Conservation (phyloP, 2,888 invertebrate species). For the Eristalinus aeneus region DNA sequence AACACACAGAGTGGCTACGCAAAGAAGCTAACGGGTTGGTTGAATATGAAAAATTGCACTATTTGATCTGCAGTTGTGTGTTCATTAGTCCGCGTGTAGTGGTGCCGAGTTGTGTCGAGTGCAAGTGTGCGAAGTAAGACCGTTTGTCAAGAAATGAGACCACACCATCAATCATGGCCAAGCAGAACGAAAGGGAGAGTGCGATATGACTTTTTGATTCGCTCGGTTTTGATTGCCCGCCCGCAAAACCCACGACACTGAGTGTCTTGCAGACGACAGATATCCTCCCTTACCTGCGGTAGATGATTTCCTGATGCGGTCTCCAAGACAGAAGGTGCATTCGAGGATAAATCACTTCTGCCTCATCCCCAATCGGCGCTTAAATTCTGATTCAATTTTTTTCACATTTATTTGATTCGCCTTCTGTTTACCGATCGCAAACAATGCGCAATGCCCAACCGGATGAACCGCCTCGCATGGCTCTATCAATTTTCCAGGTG, state of each 20-base stretch:
- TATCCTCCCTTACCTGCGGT: conserved; percentile 53
- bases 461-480: conserved; percentile 20
- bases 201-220: conserved; percentile 73
- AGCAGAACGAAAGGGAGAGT: conserved; percentile 73
- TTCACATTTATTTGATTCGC: not conserved
- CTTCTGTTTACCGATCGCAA: conserved; percentile 29
- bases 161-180: conserved; percentile 73
- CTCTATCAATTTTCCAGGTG: conserved; percentile 66
- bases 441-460: conserved; percentile 13
- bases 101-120: conserved; percentile 56
- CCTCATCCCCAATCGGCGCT: conserved; percentile 38
- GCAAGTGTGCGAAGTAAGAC: conserved; percentile 70
- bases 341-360: conserved; percentile 28
- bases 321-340: conserved; percentile 20
- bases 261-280: conserved; percentile 35
- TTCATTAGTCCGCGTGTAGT: conserved; percentile 25
- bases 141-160: conserved; percentile 71
- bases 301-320: conserved; percentile 61
- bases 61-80: conserved; percentile 65
- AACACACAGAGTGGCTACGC: conserved; percentile 53
- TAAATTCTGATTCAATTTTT: conserved; percentile 14
- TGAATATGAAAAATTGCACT: conserved; percentile 71
- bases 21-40: conserved; percentile 69
- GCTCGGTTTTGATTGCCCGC: conserved; percentile 70
- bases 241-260: conserved; percentile 54